Evolutionary conservation across 2,797 vertebrate genomes (phyloP).

Genomic region (Siniperca scherzeri): DNA sequence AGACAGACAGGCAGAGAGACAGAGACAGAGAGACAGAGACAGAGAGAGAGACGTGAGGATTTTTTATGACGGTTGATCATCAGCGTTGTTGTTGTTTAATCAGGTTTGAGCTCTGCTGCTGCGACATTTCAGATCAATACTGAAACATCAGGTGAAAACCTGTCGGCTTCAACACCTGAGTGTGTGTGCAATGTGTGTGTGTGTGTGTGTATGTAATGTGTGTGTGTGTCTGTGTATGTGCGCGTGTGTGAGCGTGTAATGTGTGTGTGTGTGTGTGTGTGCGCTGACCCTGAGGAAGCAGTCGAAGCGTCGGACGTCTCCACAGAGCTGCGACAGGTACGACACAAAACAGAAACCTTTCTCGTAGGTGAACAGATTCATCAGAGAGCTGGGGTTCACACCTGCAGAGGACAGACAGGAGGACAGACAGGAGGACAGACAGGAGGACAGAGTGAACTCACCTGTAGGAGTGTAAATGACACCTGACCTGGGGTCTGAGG

Average conservation of each 20-base stretch:
- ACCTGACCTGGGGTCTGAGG: too few species aligned
- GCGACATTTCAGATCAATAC: too few species aligned
- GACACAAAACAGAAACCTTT: constrained; percentile 98
- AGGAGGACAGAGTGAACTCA: neutral
- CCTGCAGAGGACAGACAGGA: constrained; percentile 79
- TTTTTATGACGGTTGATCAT: too few species aligned
- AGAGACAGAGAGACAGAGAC: too few species aligned
- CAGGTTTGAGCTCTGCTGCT: too few species aligned
- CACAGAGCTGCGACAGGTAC: constrained; percentile 94
- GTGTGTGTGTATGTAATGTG: neutral
- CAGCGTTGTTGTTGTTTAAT: too few species aligned
- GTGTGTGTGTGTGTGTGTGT: neutral
- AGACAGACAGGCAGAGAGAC: too few species aligned
- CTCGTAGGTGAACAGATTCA: constrained; percentile 99
- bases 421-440: neutral
- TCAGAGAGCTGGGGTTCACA: constrained; percentile 96
- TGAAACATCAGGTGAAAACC: too few species aligned
- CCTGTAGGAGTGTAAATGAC: neutral
- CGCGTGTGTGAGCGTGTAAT: neutral
- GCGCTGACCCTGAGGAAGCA: constrained; percentile 91
- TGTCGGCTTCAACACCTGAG: too few species aligned
- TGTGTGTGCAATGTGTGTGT: neutral
- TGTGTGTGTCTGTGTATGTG: neutral
- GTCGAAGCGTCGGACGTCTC: constrained; percentile 91
- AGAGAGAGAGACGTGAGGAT: too few species aligned